Conservation (phyloP, 2,797 vertebrate species). For the Anguilla marmorata region DNA sequence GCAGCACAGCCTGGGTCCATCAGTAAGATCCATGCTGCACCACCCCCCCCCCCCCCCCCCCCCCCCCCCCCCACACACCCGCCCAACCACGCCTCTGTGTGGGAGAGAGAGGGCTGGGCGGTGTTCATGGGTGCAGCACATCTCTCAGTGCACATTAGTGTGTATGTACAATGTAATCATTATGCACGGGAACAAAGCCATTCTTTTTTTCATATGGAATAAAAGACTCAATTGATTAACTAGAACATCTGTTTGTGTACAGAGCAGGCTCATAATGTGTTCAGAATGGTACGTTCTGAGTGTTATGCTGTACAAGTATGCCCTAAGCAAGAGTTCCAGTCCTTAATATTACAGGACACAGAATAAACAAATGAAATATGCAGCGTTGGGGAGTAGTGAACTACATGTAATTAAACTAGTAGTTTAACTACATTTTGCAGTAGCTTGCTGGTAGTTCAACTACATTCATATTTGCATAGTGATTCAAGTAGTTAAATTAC, state of each 20-base stretch:
- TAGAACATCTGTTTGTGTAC: conserved; percentile 12
- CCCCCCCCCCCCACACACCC: neutral
- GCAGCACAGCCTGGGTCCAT: neutral
- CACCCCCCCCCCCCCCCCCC: neutral
- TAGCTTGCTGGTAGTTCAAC: conserved; percentile 10
- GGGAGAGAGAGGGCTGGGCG: neutral
- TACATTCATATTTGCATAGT: conserved; percentile 8
- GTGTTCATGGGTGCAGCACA: neutral
- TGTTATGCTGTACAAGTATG: neutral
- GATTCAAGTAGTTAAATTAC: conserved; percentile 8
- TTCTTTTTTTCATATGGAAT: conserved; percentile 6
- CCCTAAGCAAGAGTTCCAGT: neutral
- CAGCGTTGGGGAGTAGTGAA: no score
- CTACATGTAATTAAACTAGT: no score
- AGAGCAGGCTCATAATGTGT: neutral
- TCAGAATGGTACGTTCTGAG: neutral
- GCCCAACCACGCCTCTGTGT: neutral
- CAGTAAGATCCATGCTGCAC: neutral
- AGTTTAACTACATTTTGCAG: neutral
- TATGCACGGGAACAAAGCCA: conserved; percentile 26
- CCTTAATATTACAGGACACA: neutral
- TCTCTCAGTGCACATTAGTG: conserved; percentile 12
- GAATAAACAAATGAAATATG: neutral
- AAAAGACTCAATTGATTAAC: conserved; percentile 13
- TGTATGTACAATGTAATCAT: conserved; percentile 22